phyloP scores from a whole-genome alignment of 2,888 invertebrate genomes.

The Epinotia nisella region DNA sequence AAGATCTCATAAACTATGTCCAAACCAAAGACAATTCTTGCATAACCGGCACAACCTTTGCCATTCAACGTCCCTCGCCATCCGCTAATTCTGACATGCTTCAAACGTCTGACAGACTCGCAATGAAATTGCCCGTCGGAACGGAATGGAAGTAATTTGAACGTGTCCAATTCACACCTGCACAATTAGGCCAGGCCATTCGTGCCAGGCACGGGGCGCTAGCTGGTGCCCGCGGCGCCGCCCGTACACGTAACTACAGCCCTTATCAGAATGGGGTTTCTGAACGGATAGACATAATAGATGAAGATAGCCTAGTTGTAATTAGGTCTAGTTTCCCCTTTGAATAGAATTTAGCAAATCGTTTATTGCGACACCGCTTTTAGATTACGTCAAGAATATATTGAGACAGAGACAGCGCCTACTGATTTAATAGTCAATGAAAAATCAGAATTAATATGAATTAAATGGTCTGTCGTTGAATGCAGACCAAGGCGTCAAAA shows the following conservation, averaged over 20 bases:
- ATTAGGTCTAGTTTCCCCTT: no score
- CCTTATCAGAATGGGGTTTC: background rate
- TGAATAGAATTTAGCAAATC: no score
- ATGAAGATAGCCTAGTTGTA: no score
- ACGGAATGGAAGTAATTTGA: conserved; percentile 28
- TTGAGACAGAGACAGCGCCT: no score
- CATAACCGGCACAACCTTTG: background rate
- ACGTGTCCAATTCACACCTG: conserved; percentile 42
- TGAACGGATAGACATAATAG: background rate
- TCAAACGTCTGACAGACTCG: conserved; percentile 30
- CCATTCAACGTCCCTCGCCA: background rate
- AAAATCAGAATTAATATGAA: no score
- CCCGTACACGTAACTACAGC: background rate
- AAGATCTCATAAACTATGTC: background rate
- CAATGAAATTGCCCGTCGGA: conserved; percentile 44
- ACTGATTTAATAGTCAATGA: no score
- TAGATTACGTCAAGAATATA: no score
- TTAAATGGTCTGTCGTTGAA: no score
- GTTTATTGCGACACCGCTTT: no score
- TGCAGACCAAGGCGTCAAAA: no score
- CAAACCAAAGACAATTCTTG: background rate
- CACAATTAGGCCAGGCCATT: conserved; percentile 41
- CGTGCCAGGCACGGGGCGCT: conserved; percentile 18
- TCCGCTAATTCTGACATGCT: conserved; percentile 20
- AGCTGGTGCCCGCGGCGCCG: background rate